Base-by-base conservation (phyloP, 2,888 invertebrate genomes). In the Patella pellucida region DNA sequence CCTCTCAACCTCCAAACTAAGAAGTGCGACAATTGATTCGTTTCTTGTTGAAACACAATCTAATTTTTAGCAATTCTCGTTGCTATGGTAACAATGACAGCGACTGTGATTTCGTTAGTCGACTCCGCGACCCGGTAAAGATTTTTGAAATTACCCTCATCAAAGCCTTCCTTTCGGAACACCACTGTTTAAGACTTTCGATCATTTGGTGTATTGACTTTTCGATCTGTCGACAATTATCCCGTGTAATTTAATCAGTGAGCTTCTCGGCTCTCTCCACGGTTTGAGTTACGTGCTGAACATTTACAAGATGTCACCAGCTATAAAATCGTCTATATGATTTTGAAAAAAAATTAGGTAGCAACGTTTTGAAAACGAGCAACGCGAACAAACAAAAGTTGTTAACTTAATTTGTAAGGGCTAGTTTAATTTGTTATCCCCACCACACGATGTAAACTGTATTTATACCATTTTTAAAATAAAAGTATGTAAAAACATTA, bases 21-120 rank as follows among this genome's bases (percentile, higher is more conserved):
- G 23, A 62, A 23, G 62, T 14, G 62, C 23, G 62, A 76, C 78
- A 73, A 73, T 78, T 78, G 78, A 76, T 76, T 76, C 76, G 72
- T 72, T 69, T 77, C 73, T 74, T 74, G 73, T 72, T 71, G 76
- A 72, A 76, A 74, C 76, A 74, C 77, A 77, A 79, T 79, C 73
- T 76, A 68, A 79, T 79, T 79, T 77, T 52, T 72, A 68, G 73
- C 75, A 72, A 74, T 74, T 69, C 72, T 67, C 67, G 79, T 79
- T 79, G 62, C 79, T 74, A 68, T 52, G 76, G 77, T 56, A 71
- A 79, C 77, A 14, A n/a, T 27, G 76, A 71, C 75, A 71, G 71
- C 68, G 75, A 73, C 72, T 56, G 75, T 79, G 77, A 79, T 79
- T 77, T 67, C 52, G 74, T 79, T 79, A 79, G 69, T 52, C 67